Evolutionary conservation across 2,888 invertebrate genomes (phyloP), one percentile per base, ranked within the genome.

Genomic region (Neoascia interrupta): DNA sequence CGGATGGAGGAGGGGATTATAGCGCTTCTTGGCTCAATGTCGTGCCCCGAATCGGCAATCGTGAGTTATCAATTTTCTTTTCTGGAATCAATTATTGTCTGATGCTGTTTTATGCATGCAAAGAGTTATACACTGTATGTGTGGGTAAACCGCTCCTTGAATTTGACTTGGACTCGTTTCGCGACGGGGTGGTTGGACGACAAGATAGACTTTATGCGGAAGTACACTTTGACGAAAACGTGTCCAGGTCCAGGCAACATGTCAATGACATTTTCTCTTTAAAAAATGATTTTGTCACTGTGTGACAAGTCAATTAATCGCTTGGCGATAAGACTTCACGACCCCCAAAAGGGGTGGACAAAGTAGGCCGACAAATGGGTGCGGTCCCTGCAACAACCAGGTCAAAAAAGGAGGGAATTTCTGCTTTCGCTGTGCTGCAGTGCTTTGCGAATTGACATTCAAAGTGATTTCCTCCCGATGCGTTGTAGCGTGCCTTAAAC

Each of bases 41-140:
- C 79, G 79, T 79, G 79, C 79, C 73, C 73, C 61, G 79, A 79
- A 79, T 79, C 68, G 56, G 11, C 66, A 79, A 79, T 56, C 43
- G 72, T 76, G 58, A 73, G 64, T 73, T 73, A 73, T 73, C 73
- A 66, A 66, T 74, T 60, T 74, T 58, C 60, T 53, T 28, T 37
- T n/a, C n/a, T n/a, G 41, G 60, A 47, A 36, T 61, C 47, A 61
- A 61, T 73, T 45, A 34, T 26, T 34, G 37, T 39, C 15, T n/a
- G 31, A 31, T n/a, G 6, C 54, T 31, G 4, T 31, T n/a, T 31
- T 31, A 31, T 31, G 31, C 31, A 31, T 6, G 31, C 31, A 58
- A 70, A 64, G 69, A 61, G 8, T 31, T 51, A 45, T n/a, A n/a
- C n/a, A n/a, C n/a, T n/a, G n/a, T n/a, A 53, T 69, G 47, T 54